A percentile compares a stretch with the other conserved stretches of the same genome.
These are phyloP conservation scores for Hoplostethus atlanticus DNA, from an alignment of 2,797 vertebrate species.

Conservation along the genomic window DNA sequence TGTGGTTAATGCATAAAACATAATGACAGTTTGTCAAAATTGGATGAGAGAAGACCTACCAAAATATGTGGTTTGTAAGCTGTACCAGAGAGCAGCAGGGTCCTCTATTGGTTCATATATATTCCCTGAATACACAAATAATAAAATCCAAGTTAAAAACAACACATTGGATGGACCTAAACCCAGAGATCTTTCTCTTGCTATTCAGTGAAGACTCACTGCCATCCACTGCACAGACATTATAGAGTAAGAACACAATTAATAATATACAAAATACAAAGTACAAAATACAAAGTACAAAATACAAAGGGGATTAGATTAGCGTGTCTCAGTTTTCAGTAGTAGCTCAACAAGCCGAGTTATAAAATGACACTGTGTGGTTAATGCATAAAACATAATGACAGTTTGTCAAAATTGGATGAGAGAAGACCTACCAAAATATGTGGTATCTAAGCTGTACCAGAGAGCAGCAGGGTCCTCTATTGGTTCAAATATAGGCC, in stretches of 20 bases:
- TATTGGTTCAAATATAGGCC: too few species aligned
- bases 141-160: neutral
- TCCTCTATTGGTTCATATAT: too few species aligned
- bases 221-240: slow-evolving; percentile 84
- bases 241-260: neutral
- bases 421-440: slow-evolving; percentile 61
- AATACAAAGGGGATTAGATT: neutral
- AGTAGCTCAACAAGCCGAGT: neutral
- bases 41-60: slow-evolving; percentile 54
- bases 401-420: neutral
- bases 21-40: neutral
- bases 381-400: neutral
- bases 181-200: neutral
- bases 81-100: too few species aligned
- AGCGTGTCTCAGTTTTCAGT: neutral
- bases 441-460: neutral
- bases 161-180: neutral
- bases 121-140: neutral
- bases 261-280: neutral
- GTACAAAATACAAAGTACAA: neutral
- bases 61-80: slow-evolving; percentile 29
- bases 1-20: neutral
- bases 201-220: neutral
- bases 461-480: too few species aligned
- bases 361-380: neutral